phyloP scores from a whole-genome alignment of 2,797 vertebrate species.

The Cichlasoma orientale region DNA sequence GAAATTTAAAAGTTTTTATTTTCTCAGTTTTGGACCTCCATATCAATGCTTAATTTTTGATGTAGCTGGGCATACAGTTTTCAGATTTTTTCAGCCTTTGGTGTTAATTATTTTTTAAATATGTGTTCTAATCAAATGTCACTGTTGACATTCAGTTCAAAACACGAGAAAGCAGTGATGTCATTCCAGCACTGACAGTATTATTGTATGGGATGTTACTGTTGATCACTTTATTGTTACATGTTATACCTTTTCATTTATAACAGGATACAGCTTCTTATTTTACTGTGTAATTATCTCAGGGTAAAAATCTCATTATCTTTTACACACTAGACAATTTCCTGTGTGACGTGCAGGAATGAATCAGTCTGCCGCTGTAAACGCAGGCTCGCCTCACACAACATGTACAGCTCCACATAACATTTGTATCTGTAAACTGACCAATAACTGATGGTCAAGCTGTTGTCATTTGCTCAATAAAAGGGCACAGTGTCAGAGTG shows the following conservation, averaged over 20 bases:
- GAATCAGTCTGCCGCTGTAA: slow-evolving; percentile 7
- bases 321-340: slow-evolving; percentile 21
- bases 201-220: slow-evolving; percentile 15
- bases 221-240: slow-evolving; percentile 11
- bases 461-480: slow-evolving; percentile 13
- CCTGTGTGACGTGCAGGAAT: slow-evolving; percentile 12
- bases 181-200: slow-evolving; percentile 63
- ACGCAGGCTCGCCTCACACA: background rate
- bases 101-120: slow-evolving; percentile 57
- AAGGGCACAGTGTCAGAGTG: background rate
- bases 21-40: background rate
- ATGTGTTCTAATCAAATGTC: slow-evolving; percentile 33
- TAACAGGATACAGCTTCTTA: slow-evolving; percentile 39
- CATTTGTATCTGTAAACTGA: slow-evolving; percentile 21
- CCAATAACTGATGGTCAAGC: slow-evolving; percentile 31
- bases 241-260: slow-evolving; percentile 20
- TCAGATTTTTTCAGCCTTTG: slow-evolving; percentile 14
- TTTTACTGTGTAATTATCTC: slow-evolving; percentile 67
- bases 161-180: background rate
- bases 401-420: background rate
- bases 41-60: background rate
- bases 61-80: background rate
- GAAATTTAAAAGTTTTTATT: too few species aligned
- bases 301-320: slow-evolving; percentile 63
- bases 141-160: slow-evolving; percentile 17